phyloP scores from a whole-genome alignment of 2,797 vertebrate species.

The Lacerta viridis region DNA sequence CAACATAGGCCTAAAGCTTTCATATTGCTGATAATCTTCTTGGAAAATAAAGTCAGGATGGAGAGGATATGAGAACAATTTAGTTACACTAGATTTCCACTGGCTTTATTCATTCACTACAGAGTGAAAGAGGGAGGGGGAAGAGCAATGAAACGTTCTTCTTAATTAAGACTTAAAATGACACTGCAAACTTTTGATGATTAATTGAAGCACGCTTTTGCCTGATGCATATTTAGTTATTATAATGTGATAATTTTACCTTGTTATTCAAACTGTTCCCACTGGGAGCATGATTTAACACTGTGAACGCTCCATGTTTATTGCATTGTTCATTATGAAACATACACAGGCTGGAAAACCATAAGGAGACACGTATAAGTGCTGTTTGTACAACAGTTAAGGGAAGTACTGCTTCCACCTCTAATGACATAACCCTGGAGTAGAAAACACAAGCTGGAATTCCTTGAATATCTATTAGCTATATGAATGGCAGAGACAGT shows the following conservation, averaged over 20 bases:
- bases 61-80: conserved; percentile 46
- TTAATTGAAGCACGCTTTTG: conserved; percentile 86
- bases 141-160: conserved; percentile 71
- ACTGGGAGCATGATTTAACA: conserved; percentile 83
- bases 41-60: neutral
- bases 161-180: conserved; percentile 84
- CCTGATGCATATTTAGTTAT: conserved; percentile 87
- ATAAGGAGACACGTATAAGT: conserved; percentile 69
- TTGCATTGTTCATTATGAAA: conserved; percentile 80
- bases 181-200: conserved; percentile 84
- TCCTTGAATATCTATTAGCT: conserved; percentile 43
- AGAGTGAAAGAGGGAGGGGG: conserved; percentile 53
- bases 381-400: conserved; percentile 54
- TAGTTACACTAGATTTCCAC: conserved; percentile 66
- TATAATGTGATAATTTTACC: conserved; percentile 88
- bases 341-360: conserved; percentile 69
- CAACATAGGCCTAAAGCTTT: conserved; percentile 17
- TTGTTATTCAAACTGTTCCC: conserved; percentile 83
- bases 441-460: conserved; percentile 49
- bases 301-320: conserved; percentile 76
- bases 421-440: conserved; percentile 58
- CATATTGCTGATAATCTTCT: conserved; percentile 9
- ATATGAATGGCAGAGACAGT: conserved; percentile 33
- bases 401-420: conserved; percentile 57
- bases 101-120: conserved; percentile 66